Percentiles rank a stretch among this genome's conserved stretches.
Evolutionary conservation across 2,113 vertebrate species (phyloP).

Genomic region (Ascaphus truei): DNA sequence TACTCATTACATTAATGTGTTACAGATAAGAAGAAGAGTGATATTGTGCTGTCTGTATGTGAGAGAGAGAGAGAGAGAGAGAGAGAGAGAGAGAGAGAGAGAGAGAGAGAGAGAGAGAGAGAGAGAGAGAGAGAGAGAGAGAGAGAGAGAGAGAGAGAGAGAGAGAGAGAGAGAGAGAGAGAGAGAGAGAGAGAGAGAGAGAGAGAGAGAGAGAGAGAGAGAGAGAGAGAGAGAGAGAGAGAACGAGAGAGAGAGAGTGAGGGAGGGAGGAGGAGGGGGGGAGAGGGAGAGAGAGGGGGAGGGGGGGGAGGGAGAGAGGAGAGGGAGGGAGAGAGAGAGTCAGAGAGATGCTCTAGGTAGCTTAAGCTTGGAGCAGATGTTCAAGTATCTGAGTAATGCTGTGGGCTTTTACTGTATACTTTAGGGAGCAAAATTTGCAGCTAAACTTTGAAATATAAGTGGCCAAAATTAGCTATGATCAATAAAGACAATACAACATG

Average conservation of each 20-base stretch:
- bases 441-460: too few species aligned
- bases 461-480: too few species aligned
- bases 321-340: too few species aligned
- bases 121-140: neutral
- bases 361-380: too few species aligned
- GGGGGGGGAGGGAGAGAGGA: too few species aligned
- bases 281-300: neutral
- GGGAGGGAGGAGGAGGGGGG: too few species aligned
- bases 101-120: neutral
- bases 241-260: too few species aligned
- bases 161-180: neutral
- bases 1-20: slow-evolving; percentile 16
- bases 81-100: neutral
- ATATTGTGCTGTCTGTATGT: neutral
- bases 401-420: too few species aligned
- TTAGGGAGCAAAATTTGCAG: too few species aligned
- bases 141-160: neutral
- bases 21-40: slow-evolving; percentile 5
- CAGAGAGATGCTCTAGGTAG: too few species aligned
- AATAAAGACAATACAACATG: too few species aligned
- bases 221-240: neutral
- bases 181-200: neutral
- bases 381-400: too few species aligned
- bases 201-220: neutral
- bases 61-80: neutral